Conservation (phyloP, 2,888 invertebrate species). For the Bombylius discolor region DNA sequence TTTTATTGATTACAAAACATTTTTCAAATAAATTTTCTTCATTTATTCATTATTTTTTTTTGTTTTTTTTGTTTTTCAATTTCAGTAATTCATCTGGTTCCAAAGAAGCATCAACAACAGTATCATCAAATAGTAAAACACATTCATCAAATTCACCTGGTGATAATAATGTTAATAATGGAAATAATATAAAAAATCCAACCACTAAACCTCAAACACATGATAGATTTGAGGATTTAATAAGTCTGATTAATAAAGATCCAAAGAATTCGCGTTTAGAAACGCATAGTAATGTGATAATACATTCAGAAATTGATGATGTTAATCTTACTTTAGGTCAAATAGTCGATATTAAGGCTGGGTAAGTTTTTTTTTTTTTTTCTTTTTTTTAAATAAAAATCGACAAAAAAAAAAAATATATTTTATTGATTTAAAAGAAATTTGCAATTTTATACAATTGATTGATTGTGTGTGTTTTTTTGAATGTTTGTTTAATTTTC, state of each 20-base stretch:
- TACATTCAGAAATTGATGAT: conserved; percentile 42
- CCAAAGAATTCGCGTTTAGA: conserved; percentile 14
- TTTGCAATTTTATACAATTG: too few species aligned
- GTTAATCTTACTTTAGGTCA: conserved; percentile 60
- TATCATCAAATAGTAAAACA: conserved; percentile 20
- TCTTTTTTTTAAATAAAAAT: too few species aligned
- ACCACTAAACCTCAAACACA: conserved; percentile 22
- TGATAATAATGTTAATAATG: conserved; percentile 23
- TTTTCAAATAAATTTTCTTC: background rate
- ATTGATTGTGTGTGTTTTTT: too few species aligned
- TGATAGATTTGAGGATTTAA: conserved; percentile 30
- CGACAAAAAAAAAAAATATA: too few species aligned
- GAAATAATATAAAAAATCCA: conserved; percentile 4
- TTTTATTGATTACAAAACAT: too few species aligned
- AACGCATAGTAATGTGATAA: conserved; percentile 32
- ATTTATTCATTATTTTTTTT: background rate
- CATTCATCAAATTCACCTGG: conserved; percentile 16
- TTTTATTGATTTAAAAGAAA: too few species aligned
- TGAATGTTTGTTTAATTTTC: too few species aligned
- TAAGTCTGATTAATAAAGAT: conserved; percentile 20
- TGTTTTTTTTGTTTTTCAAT: conserved; percentile 8
- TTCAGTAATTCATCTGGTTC: conserved; percentile 35
- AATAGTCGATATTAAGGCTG: conserved; percentile 42
- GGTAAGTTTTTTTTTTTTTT: conserved; percentile 27
- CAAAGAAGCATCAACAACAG: conserved; percentile 33